Conservation (phyloP, 2,797 vertebrate genomes). For the Alectoris magna region DNA sequence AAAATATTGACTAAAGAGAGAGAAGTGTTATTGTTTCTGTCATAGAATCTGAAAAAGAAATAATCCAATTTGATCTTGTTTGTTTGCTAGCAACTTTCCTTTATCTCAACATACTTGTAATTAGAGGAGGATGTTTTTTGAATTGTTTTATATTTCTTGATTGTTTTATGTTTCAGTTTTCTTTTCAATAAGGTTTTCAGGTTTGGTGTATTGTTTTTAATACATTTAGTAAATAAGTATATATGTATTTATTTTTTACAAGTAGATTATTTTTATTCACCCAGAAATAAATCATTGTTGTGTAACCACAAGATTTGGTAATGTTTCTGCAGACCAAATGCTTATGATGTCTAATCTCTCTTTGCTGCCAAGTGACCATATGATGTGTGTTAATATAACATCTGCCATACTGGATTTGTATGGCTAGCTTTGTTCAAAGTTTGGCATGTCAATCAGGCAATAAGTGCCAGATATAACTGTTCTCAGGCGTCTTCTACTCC, state of each 20-base stretch:
- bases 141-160: neutral
- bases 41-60: neutral
- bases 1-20: neutral
- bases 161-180: neutral
- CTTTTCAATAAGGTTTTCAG: neutral
- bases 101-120: neutral
- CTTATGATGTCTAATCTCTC: slow-evolving; percentile 49
- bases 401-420: slow-evolving; percentile 51
- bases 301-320: slow-evolving; percentile 24
- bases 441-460: neutral
- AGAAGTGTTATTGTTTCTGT: neutral
- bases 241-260: neutral
- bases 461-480: slow-evolving; percentile 14
- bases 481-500: neutral
- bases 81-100: neutral
- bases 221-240: neutral
- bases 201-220: neutral
- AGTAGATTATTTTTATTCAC: neutral
- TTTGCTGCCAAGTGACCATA: slow-evolving; percentile 69
- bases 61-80: neutral
- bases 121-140: neutral
- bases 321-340: slow-evolving; percentile 60
- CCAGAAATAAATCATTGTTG: slow-evolving; percentile 43
- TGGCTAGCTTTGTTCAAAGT: slow-evolving; percentile 62
- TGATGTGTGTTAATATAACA: slow-evolving; percentile 56